phyloP scores from a whole-genome alignment of 2,888 invertebrate genomes.

The Drosophila affinis region DNA sequence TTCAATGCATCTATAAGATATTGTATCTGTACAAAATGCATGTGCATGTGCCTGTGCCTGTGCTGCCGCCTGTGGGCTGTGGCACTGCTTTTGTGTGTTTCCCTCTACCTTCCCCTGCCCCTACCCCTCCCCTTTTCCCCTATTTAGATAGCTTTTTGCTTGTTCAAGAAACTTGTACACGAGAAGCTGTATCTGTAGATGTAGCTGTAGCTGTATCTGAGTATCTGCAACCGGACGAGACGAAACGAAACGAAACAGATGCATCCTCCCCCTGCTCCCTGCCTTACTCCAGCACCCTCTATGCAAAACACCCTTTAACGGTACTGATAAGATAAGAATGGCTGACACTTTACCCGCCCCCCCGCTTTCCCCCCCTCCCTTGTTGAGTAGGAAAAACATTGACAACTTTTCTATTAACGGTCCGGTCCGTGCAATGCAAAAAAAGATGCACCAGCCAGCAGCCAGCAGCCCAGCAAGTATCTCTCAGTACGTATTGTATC shows the following conservation, averaged over 20 bases:
- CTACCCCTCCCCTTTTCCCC: slow-evolving; percentile 18
- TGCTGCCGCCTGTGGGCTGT: slow-evolving; percentile 38
- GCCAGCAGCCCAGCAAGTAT: slow-evolving; percentile 12
- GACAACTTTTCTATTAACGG: slow-evolving; percentile 77
- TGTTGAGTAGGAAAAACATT: slow-evolving; percentile 41
- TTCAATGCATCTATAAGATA: slow-evolving; percentile 75
- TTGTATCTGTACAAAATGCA: slow-evolving; percentile 61
- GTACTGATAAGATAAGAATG: slow-evolving; percentile 59
- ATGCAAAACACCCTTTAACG: slow-evolving; percentile 44
- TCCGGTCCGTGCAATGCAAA: slow-evolving; percentile 20
- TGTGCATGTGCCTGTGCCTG: slow-evolving; percentile 23
- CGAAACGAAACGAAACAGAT: slow-evolving; percentile 22
- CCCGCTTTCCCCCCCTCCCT: too few relatives aligned
- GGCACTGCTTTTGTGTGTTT: slow-evolving; percentile 34
- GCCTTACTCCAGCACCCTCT: slow-evolving; percentile 19
- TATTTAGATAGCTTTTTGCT: slow-evolving; percentile 41
- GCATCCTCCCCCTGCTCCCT: slow-evolving; percentile 5
- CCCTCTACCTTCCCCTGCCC: background rate
- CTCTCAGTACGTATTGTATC: slow-evolving; percentile 40
- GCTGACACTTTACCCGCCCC: slow-evolving; percentile 43
- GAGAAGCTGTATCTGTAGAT: slow-evolving; percentile 7
- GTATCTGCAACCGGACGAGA: slow-evolving; percentile 54
- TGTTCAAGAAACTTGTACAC: slow-evolving; percentile 51
- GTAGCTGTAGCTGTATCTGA: slow-evolving; percentile 43
- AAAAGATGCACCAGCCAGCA: slow-evolving; percentile 38